These are phyloP conservation scores for Melanargia galathea DNA, from an alignment of 2,888 invertebrate genomes.

Conservation along the genomic window DNA sequence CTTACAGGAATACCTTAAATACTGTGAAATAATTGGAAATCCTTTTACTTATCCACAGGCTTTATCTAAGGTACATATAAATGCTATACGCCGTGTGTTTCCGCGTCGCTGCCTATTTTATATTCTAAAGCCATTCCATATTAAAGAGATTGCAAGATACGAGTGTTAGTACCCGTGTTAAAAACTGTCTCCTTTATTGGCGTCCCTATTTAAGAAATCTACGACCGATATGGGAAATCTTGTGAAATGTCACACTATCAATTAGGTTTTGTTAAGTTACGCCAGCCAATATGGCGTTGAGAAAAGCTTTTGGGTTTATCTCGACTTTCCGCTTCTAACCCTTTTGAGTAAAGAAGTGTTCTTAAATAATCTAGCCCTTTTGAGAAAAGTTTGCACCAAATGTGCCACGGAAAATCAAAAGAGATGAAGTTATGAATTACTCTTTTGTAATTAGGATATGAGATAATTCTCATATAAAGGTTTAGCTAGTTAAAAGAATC, in stretches of 20 bases:
- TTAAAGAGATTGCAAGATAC: slow-evolving; percentile 3
- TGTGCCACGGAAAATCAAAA: neutral
- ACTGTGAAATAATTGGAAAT: neutral
- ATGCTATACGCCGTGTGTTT: neutral
- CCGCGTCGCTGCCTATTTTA: slow-evolving; percentile 8
- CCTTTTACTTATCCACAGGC: neutral
- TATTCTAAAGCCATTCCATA: slow-evolving; percentile 5
- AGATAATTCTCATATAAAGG: too few relatives aligned
- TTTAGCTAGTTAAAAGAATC: too few relatives aligned
- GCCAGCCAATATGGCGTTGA: neutral
- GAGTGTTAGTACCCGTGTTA: neutral
- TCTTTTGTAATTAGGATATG: too few relatives aligned
- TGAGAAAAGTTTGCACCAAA: neutral
- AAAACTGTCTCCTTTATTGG: neutral
- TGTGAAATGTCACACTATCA: neutral
- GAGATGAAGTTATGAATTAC: neutral
- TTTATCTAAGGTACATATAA: slow-evolving; percentile 3
- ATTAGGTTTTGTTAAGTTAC: neutral
- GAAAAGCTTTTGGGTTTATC: neutral
- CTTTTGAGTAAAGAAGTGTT: neutral
- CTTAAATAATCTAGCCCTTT: neutral
- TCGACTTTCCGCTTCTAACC: neutral
- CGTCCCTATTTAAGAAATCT: neutral
- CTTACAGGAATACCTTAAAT: too few relatives aligned
- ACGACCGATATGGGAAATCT: neutral